Percentiles rank a stretch among this genome's conserved stretches.
Evolutionary conservation across 1,140 invertebrate species (phyloP).

Genomic region (Chelonus insularis): DNA sequence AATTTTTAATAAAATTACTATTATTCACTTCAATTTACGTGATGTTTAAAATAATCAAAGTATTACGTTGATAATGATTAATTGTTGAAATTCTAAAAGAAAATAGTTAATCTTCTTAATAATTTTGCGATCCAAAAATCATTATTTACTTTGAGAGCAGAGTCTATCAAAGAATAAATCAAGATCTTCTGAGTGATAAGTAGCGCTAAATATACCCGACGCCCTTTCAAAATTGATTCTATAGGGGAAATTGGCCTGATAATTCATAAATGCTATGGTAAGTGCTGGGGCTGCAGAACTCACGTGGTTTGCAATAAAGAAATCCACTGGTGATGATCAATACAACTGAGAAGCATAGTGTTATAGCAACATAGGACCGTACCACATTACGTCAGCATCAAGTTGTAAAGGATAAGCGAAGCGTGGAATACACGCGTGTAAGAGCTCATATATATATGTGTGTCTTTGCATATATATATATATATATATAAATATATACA

Average conservation of each 20-base stretch:
- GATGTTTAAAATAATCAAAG: too few relatives aligned
- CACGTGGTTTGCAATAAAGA: background rate
- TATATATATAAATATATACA: too few relatives aligned
- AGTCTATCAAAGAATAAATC: too few relatives aligned
- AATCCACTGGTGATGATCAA: background rate
- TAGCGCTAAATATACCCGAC: too few relatives aligned
- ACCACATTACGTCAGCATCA: constrained; percentile 13
- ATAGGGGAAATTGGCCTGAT: constrained; percentile 2
- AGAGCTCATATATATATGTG: background rate
- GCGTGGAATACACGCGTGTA: constrained; percentile 6
- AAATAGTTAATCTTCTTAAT: too few relatives aligned
- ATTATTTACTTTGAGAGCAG: too few relatives aligned
- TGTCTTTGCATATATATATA: background rate
- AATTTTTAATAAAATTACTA: too few relatives aligned
- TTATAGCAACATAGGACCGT: background rate
- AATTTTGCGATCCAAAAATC: too few relatives aligned
- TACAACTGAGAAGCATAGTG: background rate
- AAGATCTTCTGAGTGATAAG: too few relatives aligned
- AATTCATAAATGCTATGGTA: background rate
- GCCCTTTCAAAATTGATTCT: constrained; percentile 4
- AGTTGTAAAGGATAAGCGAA: constrained; percentile 8
- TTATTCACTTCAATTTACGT: too few relatives aligned
- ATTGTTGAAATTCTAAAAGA: too few relatives aligned
- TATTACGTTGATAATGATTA: too few relatives aligned
- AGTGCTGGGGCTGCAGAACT: background rate